Base-by-base conservation (phyloP, 1,140 invertebrate species). In the Venustaconcha ellipsiformis region DNA sequence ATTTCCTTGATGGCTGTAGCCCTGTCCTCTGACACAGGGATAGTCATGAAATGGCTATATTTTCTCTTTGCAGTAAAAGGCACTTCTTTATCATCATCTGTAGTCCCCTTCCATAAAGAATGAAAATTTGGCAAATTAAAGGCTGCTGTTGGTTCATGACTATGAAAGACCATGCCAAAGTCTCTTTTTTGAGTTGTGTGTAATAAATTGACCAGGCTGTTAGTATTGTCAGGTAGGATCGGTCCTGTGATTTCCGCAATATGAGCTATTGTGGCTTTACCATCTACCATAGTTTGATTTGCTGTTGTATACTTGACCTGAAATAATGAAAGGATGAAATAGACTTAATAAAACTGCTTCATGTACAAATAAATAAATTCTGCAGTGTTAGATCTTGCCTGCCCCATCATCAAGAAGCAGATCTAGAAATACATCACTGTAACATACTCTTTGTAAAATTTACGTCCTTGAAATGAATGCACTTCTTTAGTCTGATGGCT, bases 231-330 rank as follows among this genome's bases (percentile, higher is more conserved):
- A 17, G 82, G 82, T 37, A 84, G 58, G 26, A 82, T 72, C 1
- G 82, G 79, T 15, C 82, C 82, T 2, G 67, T 37, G 2, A 84
- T 71, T 67, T 84, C 82, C 63, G 82, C 64, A 18, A 84, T 82
- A 67, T 82, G 76, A 11, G 78, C 79, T 13, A 79, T 67, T 18
- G 71, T 79, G 55, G 75, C 80, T 57, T 60, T 76, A 14, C 78
- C 75, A 60, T 79, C 78, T 14, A 23, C 58, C 55, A 80, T 80
- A 56, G 66, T 73, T 64, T 79, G 78, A 66, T 78, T 79, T 0
- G 79, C 82, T 37, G 74, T 71, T 4, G 82, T 80, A 72, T 83
- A 80, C 57, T 83, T 83, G 20, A 78, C 73, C 82, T 83, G 72
- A 48, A 76, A 69, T 56, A 64, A 26, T 23, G 57, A 37, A 57